Evolutionary conservation across 1,140 invertebrate genomes (phyloP), one percentile per base, ranked within the genome.

Genomic region (Brachionus sp.): DNA sequence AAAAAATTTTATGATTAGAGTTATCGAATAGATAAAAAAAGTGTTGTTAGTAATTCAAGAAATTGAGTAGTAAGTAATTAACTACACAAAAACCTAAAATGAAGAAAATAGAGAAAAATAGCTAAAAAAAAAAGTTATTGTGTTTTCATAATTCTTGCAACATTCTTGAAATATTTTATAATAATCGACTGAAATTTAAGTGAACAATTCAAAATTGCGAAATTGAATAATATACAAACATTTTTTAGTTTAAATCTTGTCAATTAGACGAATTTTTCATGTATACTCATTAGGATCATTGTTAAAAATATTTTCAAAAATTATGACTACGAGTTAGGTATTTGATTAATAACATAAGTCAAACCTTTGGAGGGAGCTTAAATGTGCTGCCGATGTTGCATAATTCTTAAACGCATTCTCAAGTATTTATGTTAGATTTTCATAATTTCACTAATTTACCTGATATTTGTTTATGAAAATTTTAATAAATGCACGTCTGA

Each of bases 121-220:
- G 19, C 64, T 66, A n/a, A 66, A 66, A 66, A n/a, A 37, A 66
- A 29, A 37, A 66, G 64, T 33, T 33, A 66, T 66, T 33, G 9
- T 66, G 33, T 33, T 33, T 66, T 33, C 25, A 33, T 66, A 33
- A 33, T 33, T 66, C 4, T 70, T 70, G 29, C 66, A 70, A 70
- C 66, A 70, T 70, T 70, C 66, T 70, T 70, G 35, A 70, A 70
- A 70, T 70, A 70, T 70, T 70, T 70, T 70, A 70, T 70, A 70
- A 70, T 70, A 70, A 70, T 70, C 66, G 35, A 70, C 66, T 19
- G n/a, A 70, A 70, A 68, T n/a, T 37, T 39, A 70, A 37, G n/a
- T 37, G 37, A 70, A 70, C 9, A 70, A 70, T 70, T 66, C 33
- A 29, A 66, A 66, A 37, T 37, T 42, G 9, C 35, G 66, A 70